Percentiles rank a stretch among this genome's conserved stretches.
Conservation (phyloP, 2,797 vertebrate species). For the Tragelaphus eurycerus region DNA sequence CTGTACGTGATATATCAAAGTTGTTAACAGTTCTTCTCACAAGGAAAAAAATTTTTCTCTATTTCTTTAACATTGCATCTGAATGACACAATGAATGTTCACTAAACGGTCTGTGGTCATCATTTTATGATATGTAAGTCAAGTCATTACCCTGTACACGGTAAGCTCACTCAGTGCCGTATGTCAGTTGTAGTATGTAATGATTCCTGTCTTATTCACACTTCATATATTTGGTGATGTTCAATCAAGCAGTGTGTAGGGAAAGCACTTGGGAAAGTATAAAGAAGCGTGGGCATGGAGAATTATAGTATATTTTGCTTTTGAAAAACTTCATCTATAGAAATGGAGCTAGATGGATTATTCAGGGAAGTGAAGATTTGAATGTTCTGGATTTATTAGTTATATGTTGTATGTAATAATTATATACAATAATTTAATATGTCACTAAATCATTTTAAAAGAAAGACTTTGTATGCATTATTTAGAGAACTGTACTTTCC, state of each 20-base stretch:
- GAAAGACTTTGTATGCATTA: not conserved
- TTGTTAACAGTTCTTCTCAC: not conserved
- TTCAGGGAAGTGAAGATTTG: not conserved
- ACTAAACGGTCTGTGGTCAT: not conserved
- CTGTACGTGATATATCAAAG: not conserved
- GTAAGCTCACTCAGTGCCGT: not conserved
- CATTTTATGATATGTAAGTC: not conserved
- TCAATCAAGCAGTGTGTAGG: not conserved
- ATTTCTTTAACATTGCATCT: not conserved
- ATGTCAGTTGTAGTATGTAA: not conserved
- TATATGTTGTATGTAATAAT: not conserved
- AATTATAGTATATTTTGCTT: not conserved
- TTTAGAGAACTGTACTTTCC: not conserved
- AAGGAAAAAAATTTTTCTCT: not conserved
- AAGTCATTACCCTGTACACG: not conserved
- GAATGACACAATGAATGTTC: not conserved
- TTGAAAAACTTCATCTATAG: not conserved
- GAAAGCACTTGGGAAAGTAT: not conserved
- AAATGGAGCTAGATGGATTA: not conserved
- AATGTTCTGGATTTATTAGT: not conserved
- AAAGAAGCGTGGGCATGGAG: not conserved
- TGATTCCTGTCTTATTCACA: not conserved
- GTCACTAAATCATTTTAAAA: not conserved
- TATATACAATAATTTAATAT: not conserved
- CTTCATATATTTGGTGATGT: not conserved